Conservation (phyloP, 2,888 invertebrate species). For the Megalurothrips usitatus region DNA sequence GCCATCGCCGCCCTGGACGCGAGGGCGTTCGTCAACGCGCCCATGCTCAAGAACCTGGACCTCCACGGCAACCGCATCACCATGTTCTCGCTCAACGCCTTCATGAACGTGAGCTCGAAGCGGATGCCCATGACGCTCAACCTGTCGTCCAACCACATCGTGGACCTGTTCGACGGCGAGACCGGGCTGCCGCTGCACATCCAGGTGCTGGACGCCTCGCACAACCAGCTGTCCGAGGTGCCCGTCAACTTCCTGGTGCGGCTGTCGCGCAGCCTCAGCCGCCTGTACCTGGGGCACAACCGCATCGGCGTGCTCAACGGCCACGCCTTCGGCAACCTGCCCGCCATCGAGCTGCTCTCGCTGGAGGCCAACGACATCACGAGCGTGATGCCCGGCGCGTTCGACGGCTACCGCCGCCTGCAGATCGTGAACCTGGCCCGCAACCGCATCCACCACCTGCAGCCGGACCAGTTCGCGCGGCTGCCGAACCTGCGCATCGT, state of each 20-base stretch:
- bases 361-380: constrained; percentile 70
- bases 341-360: constrained; percentile 66
- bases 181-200: constrained; percentile 53
- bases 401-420: constrained; percentile 66
- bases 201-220: constrained; percentile 55
- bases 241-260: constrained; percentile 62
- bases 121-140: constrained; percentile 68
- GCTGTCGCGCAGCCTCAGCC: constrained; percentile 59
- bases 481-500: constrained; percentile 68
- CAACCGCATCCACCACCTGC: constrained; percentile 70
- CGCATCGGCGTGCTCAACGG: constrained; percentile 63
- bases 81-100: constrained; percentile 61
- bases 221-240: constrained; percentile 41
- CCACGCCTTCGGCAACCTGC: constrained; percentile 68
- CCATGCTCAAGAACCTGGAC: constrained; percentile 71
- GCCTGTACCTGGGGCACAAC: constrained; percentile 70
- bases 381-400: constrained; percentile 67
- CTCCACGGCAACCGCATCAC: constrained; percentile 73
- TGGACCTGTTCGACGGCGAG: constrained; percentile 48
- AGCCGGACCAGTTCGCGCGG: constrained; percentile 75
- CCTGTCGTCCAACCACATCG: constrained; percentile 66
- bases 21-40: constrained; percentile 69
- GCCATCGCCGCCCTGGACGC: constrained; percentile 66
- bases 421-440: constrained; percentile 75
- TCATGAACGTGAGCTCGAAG: constrained; percentile 62